Percentiles rank a stretch among this genome's conserved stretches.
Evolutionary conservation across 2,797 vertebrate genomes (phyloP).

Genomic region (Luscinia megarhynchos): DNA sequence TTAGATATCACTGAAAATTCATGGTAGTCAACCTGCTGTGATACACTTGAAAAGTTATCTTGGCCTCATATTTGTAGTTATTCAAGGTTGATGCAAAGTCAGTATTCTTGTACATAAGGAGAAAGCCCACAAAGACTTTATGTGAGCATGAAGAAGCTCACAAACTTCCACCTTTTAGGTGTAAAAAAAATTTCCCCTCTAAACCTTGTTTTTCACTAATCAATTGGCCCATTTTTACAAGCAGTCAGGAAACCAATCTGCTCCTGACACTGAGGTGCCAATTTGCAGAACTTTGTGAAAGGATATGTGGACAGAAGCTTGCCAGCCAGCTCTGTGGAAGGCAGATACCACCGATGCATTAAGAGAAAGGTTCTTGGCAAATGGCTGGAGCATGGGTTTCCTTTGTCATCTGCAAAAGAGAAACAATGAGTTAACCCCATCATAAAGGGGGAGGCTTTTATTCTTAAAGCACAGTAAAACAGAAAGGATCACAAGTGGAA

Average conservation of each 20-base stretch:
- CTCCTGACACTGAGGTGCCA: neutral
- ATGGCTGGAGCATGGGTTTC: slow-evolving; percentile 80
- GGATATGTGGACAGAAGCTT: slow-evolving; percentile 96
- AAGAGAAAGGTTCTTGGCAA: slow-evolving; percentile 91
- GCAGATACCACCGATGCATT: slow-evolving; percentile 97
- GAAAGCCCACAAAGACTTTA: neutral
- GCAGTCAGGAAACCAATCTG: neutral
- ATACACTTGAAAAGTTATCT: neutral
- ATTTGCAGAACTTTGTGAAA: slow-evolving; percentile 48
- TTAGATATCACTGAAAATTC: neutral
- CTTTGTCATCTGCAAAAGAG: slow-evolving; percentile 85
- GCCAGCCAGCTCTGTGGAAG: slow-evolving; percentile 90
- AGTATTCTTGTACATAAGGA: neutral
- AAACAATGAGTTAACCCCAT: neutral
- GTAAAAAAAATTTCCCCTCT: neutral
- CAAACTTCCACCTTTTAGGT: neutral
- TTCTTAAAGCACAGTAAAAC: neutral
- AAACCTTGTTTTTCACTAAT: neutral
- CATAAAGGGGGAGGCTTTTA: neutral
- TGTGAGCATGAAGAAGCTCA: neutral
- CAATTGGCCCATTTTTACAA: neutral
- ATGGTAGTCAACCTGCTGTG: neutral
- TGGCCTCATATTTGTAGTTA: neutral
- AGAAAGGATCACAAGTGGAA: neutral
- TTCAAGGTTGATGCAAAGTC: neutral